These are phyloP conservation scores for Caenorhabditis sp. DNA, from an alignment of 2,888 invertebrate genomes.

Conservation along the genomic window DNA sequence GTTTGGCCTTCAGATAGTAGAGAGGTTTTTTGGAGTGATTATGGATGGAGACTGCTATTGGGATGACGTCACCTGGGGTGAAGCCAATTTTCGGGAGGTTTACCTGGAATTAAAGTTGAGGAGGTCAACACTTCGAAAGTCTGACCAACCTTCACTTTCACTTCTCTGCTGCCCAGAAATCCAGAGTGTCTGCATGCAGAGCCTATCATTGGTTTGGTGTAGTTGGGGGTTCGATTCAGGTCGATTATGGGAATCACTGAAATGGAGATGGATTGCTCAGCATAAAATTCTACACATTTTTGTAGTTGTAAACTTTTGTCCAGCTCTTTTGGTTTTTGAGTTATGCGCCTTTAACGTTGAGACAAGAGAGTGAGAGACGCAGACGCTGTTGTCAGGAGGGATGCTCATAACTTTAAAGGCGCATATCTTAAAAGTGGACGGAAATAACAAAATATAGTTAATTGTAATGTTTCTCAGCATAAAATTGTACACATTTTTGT, in stretches of 20 bases:
- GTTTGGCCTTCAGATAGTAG: slow-evolving; percentile 8
- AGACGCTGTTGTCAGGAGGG: too few species aligned
- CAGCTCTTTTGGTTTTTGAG: too few species aligned
- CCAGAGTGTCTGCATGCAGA: slow-evolving; percentile 41
- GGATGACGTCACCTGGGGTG: slow-evolving; percentile 34
- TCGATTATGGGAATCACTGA: slow-evolving; percentile 40
- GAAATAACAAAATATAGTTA: too few species aligned
- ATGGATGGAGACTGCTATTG: slow-evolving; percentile 3
- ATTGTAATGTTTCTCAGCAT: too few species aligned
- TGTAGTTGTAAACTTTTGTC: too few species aligned
- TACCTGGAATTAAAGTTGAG: not conserved
- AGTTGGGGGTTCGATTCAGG: slow-evolving; percentile 34
- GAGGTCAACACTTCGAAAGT: too few species aligned
- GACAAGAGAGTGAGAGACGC: too few species aligned
- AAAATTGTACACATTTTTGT: too few species aligned
- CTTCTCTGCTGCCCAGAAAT: slow-evolving; percentile 23
- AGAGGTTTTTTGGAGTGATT: slow-evolving; percentile 46
- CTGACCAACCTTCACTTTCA: slow-evolving; percentile 20
- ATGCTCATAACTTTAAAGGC: too few species aligned
- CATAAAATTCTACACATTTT: too few species aligned
- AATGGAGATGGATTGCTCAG: not conserved
- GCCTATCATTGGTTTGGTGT: slow-evolving; percentile 24
- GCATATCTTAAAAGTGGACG: too few species aligned
- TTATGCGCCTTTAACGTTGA: too few species aligned
- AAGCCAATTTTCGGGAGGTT: slow-evolving; percentile 42